Conservation (phyloP, 2,113 vertebrate species). For the Otis tarda region DNA sequence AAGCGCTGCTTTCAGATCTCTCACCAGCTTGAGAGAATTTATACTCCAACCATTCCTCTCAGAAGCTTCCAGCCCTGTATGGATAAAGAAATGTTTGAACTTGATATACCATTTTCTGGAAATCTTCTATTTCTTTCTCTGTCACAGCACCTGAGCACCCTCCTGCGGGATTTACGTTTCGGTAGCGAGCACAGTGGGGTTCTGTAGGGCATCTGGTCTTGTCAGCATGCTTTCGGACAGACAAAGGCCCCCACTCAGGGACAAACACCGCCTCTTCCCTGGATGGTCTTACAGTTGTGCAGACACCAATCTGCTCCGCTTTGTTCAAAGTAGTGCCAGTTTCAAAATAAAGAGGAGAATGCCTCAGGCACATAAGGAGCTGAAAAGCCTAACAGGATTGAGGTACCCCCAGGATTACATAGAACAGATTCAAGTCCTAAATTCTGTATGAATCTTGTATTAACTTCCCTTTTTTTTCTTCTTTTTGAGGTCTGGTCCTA, state of each 20-base stretch:
- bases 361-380: neutral
- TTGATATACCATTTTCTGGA: neutral
- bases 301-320: neutral
- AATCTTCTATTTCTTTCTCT: neutral
- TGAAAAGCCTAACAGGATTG: neutral
- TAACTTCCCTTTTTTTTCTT: neutral
- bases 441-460: neutral
- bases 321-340: neutral
- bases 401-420: neutral
- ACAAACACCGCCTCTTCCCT: neutral
- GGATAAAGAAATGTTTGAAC: neutral
- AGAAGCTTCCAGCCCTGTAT: neutral
- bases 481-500: neutral
- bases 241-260: no score
- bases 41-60: neutral
- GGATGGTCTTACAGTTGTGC: accelerated
- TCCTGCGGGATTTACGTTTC: neutral
- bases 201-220: neutral
- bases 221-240: neutral
- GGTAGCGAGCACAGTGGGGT: accelerated
- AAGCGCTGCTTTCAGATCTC: neutral
- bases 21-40: neutral
- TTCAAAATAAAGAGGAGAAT: neutral
- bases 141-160: neutral
- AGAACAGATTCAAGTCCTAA: neutral